Evolutionary conservation across 2,113 vertebrate species (phyloP), one percentile per base, ranked within the genome.

Genomic region (Brachypodius melanocephalos): DNA sequence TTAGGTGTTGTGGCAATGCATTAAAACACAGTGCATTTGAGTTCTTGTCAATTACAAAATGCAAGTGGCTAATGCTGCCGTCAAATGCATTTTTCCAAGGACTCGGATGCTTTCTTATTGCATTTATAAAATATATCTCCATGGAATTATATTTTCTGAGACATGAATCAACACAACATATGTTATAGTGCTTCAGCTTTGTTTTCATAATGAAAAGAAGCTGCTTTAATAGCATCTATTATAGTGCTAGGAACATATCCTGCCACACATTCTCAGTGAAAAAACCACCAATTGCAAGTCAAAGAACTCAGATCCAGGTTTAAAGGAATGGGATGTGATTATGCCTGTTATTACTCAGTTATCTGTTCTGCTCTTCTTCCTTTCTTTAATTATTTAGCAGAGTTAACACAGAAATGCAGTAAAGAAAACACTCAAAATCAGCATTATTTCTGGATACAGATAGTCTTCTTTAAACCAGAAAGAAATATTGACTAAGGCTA

Each of bases 121-220:
- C 94, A 78, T 88, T 95, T 94, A 90, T 86, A 80, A 95, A 92
- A 93, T 76, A 85, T 71, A 94, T 95, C 72, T 95, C 62, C 15
- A 88, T 59, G 51, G 51, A 36, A 94, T 92, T 75, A 93, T 89
- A 91, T 71, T 96, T 95, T 91, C 66, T 94, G 79, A 83, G 90
- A 76, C 71, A 88, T 87, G 86, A 96, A 96, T 95, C 93, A 95
- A 93, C 80, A 79, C 59, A 93, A 88, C 94, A 96, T 95, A 96
- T 95, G 96, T 72, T 95, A 76, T 45, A 95, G 65, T 87, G 58
- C 83, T 93, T 93, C 85, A 82, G 74, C 42, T 95, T 95, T 85
- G 76, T 92, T 92, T 94, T 82, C 85, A 63, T 90, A 93, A 96
- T 96, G 94, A 85, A 93, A 96, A 88, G 86, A 94, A 95, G 51